Base-by-base conservation (phyloP, 2,888 invertebrate genomes). In the Blastobasis lacticolella region DNA sequence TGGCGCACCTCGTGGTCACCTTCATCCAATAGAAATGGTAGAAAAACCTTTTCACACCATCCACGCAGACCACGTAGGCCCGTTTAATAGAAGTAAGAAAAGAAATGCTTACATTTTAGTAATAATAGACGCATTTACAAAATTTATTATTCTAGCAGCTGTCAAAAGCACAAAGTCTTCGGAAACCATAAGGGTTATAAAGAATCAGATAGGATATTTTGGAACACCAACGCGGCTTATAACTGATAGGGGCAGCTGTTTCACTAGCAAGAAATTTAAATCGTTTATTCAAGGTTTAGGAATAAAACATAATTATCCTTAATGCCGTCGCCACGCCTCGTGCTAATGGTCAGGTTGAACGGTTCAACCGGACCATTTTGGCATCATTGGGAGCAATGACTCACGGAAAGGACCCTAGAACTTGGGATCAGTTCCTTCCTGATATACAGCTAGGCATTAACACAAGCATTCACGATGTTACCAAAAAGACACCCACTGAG, bases 341-440 rank as follows among this genome's bases (percentile, higher is more conserved):
- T 37, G 63, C 62, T 0, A 63, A 63, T 48, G 61, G 58, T 4
- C 59, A 62, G 38, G 55, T 62, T 1, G 62, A 63, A 10, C 10
- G 61, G 10, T 57, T 51, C 38, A 62, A 62, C 43, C 46, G 59
- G 9, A 60, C 61, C 5, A 62, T 62, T 6, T 9, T 55, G 3
- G 54, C 48, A 8, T 46, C 59, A 1, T 45, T 57, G 1, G 49
- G 54, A 5, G 48, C 55, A 1, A 46, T 46, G 7, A 54, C 40
- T 37, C 58, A 58, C 38, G 53, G 50, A 1, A 48, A 52, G n/a
- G 49, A 47, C 4, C 48, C 50, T 23, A 50, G 48, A 36, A 36
- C 3, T 5, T 57, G 59, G 57, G 54, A 49, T 38, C 43, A 52
- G 10, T 42, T 52, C 8, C 10, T 52, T 10, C 48, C 41, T 1